phyloP scores from a whole-genome alignment of 2,888 invertebrate species.

The Drosophila rellima region DNA sequence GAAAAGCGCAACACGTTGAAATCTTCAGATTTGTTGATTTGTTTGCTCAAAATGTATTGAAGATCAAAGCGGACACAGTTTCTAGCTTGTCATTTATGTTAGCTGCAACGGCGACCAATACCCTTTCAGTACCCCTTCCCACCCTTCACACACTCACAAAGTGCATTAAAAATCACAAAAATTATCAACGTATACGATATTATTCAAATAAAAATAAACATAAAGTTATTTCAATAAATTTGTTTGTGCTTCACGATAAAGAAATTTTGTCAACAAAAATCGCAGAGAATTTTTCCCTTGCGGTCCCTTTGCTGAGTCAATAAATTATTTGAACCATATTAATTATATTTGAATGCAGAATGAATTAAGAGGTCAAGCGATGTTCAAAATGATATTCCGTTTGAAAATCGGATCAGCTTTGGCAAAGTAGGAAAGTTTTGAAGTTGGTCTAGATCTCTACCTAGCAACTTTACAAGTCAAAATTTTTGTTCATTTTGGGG shows the following conservation, averaged over 20 bases:
- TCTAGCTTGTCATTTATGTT: conserved; percentile 60
- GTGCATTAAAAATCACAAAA: conserved; percentile 10
- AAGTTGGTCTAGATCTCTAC: no score
- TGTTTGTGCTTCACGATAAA: conserved; percentile 20
- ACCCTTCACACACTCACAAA: not conserved
- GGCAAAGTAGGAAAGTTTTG: no score
- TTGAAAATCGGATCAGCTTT: no score
- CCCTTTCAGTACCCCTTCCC: not conserved
- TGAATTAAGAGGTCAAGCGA: no score
- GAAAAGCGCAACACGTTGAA: conserved; percentile 54
- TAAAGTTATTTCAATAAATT: conserved; percentile 8
- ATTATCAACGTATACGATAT: conserved; percentile 50
- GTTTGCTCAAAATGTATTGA: conserved; percentile 75
- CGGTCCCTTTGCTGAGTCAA: no score
- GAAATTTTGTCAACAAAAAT: not conserved
- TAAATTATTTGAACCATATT: no score
- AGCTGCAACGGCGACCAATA: conserved; percentile 17
- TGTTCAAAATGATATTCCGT: no score
- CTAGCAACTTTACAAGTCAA: no score
- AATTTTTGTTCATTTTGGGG: no score
- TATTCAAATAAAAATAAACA: conserved; percentile 63
- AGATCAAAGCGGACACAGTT: conserved; percentile 69
- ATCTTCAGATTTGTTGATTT: conserved; percentile 63
- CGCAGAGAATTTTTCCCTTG: no score
- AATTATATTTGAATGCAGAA: no score